Percentiles rank a stretch among this genome's conserved stretches.
phyloP scores from a whole-genome alignment of 1,140 invertebrate species.

The Drosophila littoralis region DNA sequence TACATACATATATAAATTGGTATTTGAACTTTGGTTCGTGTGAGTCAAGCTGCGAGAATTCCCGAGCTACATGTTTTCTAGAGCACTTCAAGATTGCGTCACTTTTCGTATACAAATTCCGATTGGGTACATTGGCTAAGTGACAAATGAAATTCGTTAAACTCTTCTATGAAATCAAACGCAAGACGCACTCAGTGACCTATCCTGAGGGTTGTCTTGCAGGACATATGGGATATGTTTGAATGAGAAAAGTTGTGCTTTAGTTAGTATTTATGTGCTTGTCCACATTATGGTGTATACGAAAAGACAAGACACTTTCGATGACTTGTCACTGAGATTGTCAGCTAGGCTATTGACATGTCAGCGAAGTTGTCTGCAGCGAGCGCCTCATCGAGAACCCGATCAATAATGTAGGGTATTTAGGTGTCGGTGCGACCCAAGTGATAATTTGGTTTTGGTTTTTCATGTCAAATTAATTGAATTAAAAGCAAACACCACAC shows the following conservation, averaged over 20 bases:
- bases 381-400: neutral
- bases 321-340: too few relatives aligned
- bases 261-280: too few relatives aligned
- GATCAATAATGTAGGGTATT: neutral
- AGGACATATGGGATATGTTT: too few relatives aligned
- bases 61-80: neutral
- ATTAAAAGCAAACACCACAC: conserved; percentile 56
- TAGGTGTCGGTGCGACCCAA: neutral
- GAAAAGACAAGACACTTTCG: too few relatives aligned
- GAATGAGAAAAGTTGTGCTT: too few relatives aligned
- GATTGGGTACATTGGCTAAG: neutral
- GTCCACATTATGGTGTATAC: too few relatives aligned
- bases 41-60: neutral
- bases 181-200: too few relatives aligned
- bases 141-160: neutral
- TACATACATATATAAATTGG: neutral
- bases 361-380: neutral
- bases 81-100: neutral
- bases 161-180: too few relatives aligned
- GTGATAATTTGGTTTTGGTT: neutral
- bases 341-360: neutral
- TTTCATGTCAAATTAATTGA: conserved; percentile 68
- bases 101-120: neutral
- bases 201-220: too few relatives aligned
- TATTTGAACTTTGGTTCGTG: neutral